Conservation (phyloP, 2,888 invertebrate species). For the Bhutanitis thaidina region DNA sequence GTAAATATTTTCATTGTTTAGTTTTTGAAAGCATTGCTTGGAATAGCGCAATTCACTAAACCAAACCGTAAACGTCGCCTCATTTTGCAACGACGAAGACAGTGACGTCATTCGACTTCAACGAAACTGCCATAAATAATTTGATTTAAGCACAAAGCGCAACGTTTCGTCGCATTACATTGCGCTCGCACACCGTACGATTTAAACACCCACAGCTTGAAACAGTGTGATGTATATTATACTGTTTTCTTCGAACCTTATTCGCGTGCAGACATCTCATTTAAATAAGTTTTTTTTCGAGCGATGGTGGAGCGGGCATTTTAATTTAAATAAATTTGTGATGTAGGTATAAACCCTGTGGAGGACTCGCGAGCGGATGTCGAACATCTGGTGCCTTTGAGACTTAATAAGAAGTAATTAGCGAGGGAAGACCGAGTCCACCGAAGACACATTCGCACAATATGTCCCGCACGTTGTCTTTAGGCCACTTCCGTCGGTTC, state of each 20-base stretch:
- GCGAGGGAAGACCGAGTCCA: slow-evolving; percentile 51
- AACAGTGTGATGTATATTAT: slow-evolving; percentile 31
- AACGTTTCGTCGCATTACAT: slow-evolving; percentile 34
- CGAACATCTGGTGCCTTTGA: slow-evolving; percentile 71
- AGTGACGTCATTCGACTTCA: slow-evolving; percentile 27
- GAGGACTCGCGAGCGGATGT: slow-evolving; percentile 61
- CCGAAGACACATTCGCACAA: slow-evolving; percentile 63
- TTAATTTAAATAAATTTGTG: slow-evolving; percentile 24
- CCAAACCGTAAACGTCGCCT: neutral
- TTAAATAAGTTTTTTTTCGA: slow-evolving; percentile 10
- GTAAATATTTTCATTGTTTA: too few species aligned
- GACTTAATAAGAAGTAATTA: slow-evolving; percentile 75
- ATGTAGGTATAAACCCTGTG: slow-evolving; percentile 19
- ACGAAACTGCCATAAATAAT: slow-evolving; percentile 43
- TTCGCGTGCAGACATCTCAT: slow-evolving; percentile 9
- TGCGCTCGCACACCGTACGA: slow-evolving; percentile 35
- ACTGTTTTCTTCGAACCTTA: slow-evolving; percentile 34
- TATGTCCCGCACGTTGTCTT: slow-evolving; percentile 64
- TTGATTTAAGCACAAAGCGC: slow-evolving; percentile 37
- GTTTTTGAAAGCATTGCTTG: neutral
- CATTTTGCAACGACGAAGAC: slow-evolving; percentile 5
- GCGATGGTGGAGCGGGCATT: slow-evolving; percentile 25
- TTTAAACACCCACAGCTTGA: slow-evolving; percentile 40
- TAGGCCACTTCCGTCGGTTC: slow-evolving; percentile 48
- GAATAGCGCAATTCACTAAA: neutral